These are phyloP conservation scores for Drosophila rufa DNA, from an alignment of 1,140 invertebrate species.

Conservation along the genomic window DNA sequence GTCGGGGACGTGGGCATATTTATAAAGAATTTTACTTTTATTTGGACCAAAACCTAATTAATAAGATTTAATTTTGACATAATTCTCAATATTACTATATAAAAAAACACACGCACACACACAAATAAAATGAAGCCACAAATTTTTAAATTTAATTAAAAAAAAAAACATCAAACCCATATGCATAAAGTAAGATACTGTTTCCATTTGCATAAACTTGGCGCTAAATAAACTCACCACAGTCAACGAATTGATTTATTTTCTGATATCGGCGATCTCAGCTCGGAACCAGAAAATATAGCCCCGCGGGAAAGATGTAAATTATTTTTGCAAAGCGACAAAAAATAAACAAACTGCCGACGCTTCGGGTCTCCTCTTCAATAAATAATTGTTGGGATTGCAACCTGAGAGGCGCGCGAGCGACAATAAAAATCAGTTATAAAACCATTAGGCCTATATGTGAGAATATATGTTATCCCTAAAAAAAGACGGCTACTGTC, in stretches of 20 bases:
- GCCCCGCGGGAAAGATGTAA: constrained; percentile 29
- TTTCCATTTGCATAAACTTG: background rate
- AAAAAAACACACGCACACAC: too few relatives aligned
- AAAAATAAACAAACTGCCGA: background rate
- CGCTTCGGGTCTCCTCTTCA: constrained; percentile 2
- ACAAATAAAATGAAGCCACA: too few relatives aligned
- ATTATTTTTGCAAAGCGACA: constrained; percentile 19
- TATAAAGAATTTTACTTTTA: too few relatives aligned
- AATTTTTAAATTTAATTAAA: too few relatives aligned
- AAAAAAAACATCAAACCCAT: too few relatives aligned
- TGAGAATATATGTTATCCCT: constrained; percentile 9
- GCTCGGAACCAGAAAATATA: constrained; percentile 6
- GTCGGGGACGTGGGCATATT: too few relatives aligned
- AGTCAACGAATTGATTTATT: constrained; percentile 6
- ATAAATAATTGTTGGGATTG: constrained; percentile 28
- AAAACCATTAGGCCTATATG: constrained; percentile 46
- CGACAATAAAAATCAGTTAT: constrained; percentile 44
- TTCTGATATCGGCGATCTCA: constrained; percentile 8
- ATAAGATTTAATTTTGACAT: too few relatives aligned
- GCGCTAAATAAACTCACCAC: constrained; percentile 5
- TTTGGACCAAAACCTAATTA: too few relatives aligned
- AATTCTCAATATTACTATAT: too few relatives aligned
- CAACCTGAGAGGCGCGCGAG: constrained; percentile 28
- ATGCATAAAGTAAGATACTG: background rate
- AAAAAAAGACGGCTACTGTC: constrained; percentile 20